Conservation (phyloP, 2,797 vertebrate species). For the Allobates femoralis region DNA sequence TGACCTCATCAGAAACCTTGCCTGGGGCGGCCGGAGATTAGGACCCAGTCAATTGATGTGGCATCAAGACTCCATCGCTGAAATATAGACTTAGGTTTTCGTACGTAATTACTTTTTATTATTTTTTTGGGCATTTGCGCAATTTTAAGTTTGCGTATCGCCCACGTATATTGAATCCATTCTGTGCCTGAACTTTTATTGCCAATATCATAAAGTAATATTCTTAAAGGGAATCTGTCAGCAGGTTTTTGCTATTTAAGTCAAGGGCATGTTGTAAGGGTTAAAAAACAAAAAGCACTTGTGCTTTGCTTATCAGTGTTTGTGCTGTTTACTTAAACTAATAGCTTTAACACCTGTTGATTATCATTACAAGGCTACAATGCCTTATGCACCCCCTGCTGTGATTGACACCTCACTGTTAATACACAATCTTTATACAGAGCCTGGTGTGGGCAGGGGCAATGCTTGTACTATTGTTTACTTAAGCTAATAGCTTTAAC, state of each 20-base stretch:
- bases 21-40: constrained; percentile 14
- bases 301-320: no score
- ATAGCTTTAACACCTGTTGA: no score
- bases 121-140: background rate
- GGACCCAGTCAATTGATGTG: constrained; percentile 3
- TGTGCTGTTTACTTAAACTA: no score
- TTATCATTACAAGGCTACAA: no score
- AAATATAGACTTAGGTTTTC: background rate
- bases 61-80: background rate
- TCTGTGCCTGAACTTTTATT: background rate
- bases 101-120: background rate
- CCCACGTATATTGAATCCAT: background rate
- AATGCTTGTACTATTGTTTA: no score
- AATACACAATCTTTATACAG: no score
- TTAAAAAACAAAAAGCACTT: background rate
- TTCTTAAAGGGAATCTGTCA: background rate
- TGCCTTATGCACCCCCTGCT: no score
- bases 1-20: constrained; percentile 32
- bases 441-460: no score
- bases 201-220: background rate
- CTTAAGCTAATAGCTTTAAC: no score
- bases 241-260: no score
- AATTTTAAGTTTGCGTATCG: background rate
- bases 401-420: no score
- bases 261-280: no score